phyloP scores from a whole-genome alignment of 2,113 vertebrate genomes.

The Dromas ardeola region DNA sequence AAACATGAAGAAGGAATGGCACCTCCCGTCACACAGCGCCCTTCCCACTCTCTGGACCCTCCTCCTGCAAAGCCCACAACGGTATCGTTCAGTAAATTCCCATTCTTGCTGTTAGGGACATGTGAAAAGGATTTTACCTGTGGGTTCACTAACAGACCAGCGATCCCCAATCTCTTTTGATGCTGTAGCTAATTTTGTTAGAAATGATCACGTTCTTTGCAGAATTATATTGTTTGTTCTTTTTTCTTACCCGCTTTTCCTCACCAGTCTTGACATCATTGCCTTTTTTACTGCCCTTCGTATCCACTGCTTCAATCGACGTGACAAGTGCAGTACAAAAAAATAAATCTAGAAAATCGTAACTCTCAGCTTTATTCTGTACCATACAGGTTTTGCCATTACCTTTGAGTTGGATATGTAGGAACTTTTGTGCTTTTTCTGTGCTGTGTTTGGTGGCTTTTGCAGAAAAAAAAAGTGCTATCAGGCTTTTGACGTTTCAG shows the following conservation, averaged over 20 bases:
- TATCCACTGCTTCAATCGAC: background rate
- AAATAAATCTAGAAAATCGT: background rate
- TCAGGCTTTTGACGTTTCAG: background rate
- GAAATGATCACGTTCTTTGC: accelerated
- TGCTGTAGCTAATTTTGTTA: background rate
- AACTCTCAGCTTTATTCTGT: background rate
- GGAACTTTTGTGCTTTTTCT: background rate
- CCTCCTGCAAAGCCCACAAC: slow-evolving; percentile 21
- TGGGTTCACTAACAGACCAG: background rate
- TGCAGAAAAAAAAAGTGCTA: background rate
- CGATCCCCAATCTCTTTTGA: background rate
- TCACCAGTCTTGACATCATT: background rate
- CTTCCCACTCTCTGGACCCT: slow-evolving; percentile 82
- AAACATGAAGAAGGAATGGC: slow-evolving; percentile 75
- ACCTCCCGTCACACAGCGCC: slow-evolving; percentile 54
- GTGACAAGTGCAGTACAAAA: background rate
- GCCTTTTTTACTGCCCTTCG: background rate
- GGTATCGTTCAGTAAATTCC: slow-evolving; percentile 42
- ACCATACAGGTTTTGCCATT: background rate
- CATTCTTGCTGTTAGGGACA: accelerated
- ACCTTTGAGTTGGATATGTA: background rate
- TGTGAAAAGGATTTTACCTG: accelerated
- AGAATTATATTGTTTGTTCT: background rate
- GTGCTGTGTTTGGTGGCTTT: background rate
- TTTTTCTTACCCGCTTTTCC: background rate